These are phyloP conservation scores for Scaptodrosophila latifasciaeformis DNA, from an alignment of 2,888 invertebrate genomes.

Conservation along the genomic window DNA sequence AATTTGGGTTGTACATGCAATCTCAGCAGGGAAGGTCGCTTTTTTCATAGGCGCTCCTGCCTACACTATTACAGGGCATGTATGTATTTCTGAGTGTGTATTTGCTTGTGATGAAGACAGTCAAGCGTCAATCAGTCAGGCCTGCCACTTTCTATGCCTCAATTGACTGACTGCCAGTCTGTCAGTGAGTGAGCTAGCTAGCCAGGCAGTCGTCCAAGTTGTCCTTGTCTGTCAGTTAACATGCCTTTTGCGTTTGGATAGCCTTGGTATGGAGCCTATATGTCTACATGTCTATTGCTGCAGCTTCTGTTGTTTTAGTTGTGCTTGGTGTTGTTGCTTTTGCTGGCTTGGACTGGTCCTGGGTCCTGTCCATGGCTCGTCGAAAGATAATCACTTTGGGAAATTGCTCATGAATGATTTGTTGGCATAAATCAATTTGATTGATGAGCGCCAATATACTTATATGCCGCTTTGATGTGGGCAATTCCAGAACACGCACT, in stretches of 20 bases:
- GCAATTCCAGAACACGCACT: constrained; percentile 47
- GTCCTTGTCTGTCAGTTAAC: constrained; percentile 60
- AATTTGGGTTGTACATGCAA: constrained; percentile 32
- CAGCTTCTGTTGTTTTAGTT: too few relatives aligned
- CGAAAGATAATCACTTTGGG: constrained; percentile 69
- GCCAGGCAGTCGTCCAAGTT: constrained; percentile 26
- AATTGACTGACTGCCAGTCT: constrained; percentile 1
- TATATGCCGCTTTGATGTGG: constrained; percentile 67
- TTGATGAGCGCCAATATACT: constrained; percentile 67
- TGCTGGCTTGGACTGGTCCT: constrained; percentile 6
- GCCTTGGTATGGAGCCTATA: background rate
- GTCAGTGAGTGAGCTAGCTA: too few relatives aligned
- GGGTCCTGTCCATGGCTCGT: constrained; percentile 30
- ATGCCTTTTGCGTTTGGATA: constrained; percentile 50
- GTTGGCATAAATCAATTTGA: constrained; percentile 70
- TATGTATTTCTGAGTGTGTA: constrained; percentile 22
- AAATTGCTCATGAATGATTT: constrained; percentile 71
- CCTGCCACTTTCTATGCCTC: constrained; percentile 16
- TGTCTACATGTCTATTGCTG: too few relatives aligned
- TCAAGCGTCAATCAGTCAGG: constrained; percentile 64
- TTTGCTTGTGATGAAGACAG: constrained; percentile 68
- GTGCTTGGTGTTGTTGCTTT: constrained; percentile 11
- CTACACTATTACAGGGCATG: background rate
- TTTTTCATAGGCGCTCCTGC: too few relatives aligned
- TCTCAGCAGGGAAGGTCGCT: constrained; percentile 41